Evolutionary conservation across 2,888 invertebrate genomes (phyloP).

Genomic region (Aphodius sticticus): DNA sequence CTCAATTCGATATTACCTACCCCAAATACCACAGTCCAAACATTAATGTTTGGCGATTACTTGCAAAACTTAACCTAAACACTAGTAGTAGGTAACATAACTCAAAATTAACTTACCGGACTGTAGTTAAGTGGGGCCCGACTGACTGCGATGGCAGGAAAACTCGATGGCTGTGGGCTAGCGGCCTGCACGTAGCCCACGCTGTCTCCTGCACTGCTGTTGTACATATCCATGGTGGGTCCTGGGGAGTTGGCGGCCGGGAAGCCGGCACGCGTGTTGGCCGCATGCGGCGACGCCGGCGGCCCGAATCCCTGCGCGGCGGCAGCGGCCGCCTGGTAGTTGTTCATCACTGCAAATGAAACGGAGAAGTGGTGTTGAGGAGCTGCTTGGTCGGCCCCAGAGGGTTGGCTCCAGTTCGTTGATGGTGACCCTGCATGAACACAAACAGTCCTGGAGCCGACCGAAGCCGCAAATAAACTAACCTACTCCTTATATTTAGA

Average conservation of each 20-base stretch:
- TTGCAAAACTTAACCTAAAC: not conserved
- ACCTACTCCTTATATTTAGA: conserved; percentile 13
- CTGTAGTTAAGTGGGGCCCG: conserved; percentile 92
- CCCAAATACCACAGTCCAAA: not conserved
- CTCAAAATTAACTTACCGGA: conserved; percentile 73
- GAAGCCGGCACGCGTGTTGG: conserved; percentile 74
- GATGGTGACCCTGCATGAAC: conserved; percentile 53
- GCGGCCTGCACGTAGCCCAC: conserved; percentile 95
- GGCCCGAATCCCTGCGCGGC: conserved; percentile 83
- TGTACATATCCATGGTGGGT: conserved; percentile 92
- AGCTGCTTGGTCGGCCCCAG: conserved; percentile 55
- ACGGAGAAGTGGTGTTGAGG: conserved; percentile 56
- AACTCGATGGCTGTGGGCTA: conserved; percentile 95
- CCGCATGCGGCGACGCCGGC: conserved; percentile 80
- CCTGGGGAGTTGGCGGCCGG: conserved; percentile 93
- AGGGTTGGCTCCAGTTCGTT: conserved; percentile 51
- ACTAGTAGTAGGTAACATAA: too few species aligned
- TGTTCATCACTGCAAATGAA: conserved; percentile 88
- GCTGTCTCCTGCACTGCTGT: conserved; percentile 83
- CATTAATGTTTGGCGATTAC: not conserved
- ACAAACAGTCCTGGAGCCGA: conserved; percentile 55
- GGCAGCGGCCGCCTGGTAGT: conserved; percentile 85
- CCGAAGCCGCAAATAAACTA: conserved; percentile 44
- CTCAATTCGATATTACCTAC: too few species aligned
- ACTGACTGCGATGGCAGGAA: conserved; percentile 93